phyloP scores from a whole-genome alignment of 2,888 invertebrate genomes.

The Hypselothyrea guttata region DNA sequence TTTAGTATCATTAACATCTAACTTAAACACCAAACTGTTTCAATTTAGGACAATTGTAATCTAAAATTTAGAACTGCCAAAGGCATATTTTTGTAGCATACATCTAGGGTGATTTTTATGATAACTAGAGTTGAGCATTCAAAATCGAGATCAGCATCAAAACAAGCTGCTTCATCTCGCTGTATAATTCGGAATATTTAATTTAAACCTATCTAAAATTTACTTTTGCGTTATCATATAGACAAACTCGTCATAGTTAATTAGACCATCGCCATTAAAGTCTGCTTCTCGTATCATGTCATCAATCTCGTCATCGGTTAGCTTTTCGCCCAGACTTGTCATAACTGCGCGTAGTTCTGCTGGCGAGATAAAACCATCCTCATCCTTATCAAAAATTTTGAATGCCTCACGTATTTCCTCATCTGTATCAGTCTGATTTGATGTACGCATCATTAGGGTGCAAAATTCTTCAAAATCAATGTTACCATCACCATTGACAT shows the following conservation, averaged over 20 bases:
- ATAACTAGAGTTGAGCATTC: too few relatives aligned
- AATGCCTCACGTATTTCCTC: constrained; percentile 92
- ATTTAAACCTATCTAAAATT: constrained; percentile 77
- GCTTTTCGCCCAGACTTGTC: constrained; percentile 99
- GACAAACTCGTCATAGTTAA: constrained; percentile 90
- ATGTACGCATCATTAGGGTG: constrained; percentile 99
- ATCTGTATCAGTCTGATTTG: constrained; percentile 99
- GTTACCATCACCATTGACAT: constrained; percentile 88
- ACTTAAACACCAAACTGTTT: too few relatives aligned
- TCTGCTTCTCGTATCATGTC: constrained; percentile 99
- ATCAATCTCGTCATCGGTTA: constrained; percentile 99
- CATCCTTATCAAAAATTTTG: constrained; percentile 94
- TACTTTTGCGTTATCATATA: constrained; percentile 98
- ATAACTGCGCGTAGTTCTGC: constrained; percentile 98
- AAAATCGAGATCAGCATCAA: too few relatives aligned
- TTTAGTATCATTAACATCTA: too few relatives aligned
- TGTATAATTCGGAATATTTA: not conserved
- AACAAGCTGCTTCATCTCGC: too few relatives aligned
- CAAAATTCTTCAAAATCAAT: constrained; percentile 99
- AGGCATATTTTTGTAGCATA: too few relatives aligned
- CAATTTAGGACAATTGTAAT: too few relatives aligned
- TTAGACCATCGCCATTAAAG: constrained; percentile 98
- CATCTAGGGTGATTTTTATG: too few relatives aligned
- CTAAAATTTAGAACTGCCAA: too few relatives aligned
- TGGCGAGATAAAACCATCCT: constrained; percentile 98